Conservation (phyloP, 2,797 vertebrate genomes). For the Otus scops region DNA sequence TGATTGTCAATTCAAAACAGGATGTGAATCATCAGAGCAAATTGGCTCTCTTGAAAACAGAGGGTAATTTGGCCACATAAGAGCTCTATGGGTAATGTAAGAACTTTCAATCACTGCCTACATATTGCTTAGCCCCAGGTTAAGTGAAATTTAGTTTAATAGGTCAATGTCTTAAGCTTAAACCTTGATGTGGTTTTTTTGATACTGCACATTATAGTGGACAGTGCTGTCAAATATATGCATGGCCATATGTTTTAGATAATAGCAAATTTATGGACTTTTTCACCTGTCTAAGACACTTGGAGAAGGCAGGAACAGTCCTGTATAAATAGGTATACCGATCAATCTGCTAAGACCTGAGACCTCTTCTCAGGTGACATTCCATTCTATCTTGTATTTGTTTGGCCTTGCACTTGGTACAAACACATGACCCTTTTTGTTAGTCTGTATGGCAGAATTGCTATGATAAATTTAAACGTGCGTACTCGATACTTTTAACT, state of each 20-base stretch:
- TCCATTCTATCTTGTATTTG: not conserved
- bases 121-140: not conserved
- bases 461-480: not conserved
- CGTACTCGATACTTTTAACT: not conserved
- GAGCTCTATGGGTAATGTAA: not conserved
- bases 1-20: conserved; percentile 31
- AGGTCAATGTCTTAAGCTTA: not conserved
- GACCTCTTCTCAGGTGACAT: not conserved
- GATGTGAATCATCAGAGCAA: conserved; percentile 19
- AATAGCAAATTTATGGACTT: not conserved
- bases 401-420: not conserved
- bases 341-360: not conserved
- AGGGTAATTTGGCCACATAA: not conserved
- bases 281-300: not conserved
- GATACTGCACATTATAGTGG: not conserved
- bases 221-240: not conserved
- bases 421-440: not conserved
- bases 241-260: not conserved
- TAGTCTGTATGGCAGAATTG: not conserved
- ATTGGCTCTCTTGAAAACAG: not conserved
- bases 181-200: not conserved
- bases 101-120: conserved; percentile 45
- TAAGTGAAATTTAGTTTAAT: not conserved
- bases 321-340: not conserved
- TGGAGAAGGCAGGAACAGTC: not conserved